Percentiles rank a stretch among this genome's conserved stretches.
Evolutionary conservation across 2,888 invertebrate genomes (phyloP).

Genomic region (Junonia oenone): DNA sequence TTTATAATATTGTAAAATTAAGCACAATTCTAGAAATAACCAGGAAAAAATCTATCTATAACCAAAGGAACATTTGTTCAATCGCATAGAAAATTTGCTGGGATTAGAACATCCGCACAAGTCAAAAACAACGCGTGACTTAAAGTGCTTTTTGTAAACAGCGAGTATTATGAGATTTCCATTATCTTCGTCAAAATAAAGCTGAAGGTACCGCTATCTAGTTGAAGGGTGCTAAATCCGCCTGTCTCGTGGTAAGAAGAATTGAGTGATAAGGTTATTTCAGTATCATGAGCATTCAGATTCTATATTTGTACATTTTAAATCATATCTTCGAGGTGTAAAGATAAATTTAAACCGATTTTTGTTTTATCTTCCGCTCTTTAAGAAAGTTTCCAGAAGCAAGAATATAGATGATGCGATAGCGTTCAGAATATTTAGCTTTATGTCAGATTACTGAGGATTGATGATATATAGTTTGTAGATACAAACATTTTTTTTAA

Average conservation of each 20-base stretch:
- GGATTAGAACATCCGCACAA: not conserved
- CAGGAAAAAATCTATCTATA: no score
- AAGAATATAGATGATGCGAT: no score
- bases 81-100: not conserved
- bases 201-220: not conserved
- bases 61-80: no score
- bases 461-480: no score
- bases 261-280: not conserved
- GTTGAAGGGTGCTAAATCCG: not conserved
- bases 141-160: not conserved
- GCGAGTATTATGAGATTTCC: not conserved
- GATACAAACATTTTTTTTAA: no score
- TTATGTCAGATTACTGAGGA: no score
- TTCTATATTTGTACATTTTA: not conserved
- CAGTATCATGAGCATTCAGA: not conserved
- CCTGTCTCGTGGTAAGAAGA: not conserved
- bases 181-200: not conserved
- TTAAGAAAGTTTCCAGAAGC: not conserved
- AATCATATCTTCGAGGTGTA: not conserved
- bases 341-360: not conserved
- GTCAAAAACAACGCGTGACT: not conserved
- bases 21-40: no score
- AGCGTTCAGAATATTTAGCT: no score
- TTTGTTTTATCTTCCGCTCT: not conserved
- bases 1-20: no score